These are phyloP conservation scores for Amphiprion percula DNA, from an alignment of 2,113 vertebrate genomes.

Conservation along the genomic window DNA sequence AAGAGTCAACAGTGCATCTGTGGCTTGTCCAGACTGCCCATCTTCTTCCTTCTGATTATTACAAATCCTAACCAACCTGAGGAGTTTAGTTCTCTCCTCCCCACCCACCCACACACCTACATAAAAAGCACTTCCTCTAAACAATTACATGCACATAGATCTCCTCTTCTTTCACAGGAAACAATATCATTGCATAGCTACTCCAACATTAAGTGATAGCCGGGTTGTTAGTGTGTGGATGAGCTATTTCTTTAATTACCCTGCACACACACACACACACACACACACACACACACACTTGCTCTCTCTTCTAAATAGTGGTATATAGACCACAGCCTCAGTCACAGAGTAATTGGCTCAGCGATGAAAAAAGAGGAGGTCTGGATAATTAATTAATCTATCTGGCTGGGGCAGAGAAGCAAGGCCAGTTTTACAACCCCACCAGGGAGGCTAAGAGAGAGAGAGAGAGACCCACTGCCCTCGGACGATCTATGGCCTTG, in stretches of 20 bases:
- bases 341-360: slow-evolving; percentile 90
- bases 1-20: slow-evolving; percentile 10
- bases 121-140: slow-evolving; percentile 47
- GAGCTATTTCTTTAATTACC: slow-evolving; percentile 95
- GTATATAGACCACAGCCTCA: slow-evolving; percentile 90
- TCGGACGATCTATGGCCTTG: slow-evolving; percentile 73
- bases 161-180: slow-evolving; percentile 50
- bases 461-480: slow-evolving; percentile 78
- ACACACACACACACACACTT: not conserved
- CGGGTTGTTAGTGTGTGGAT: slow-evolving; percentile 71
- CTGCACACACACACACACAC: slow-evolving; percentile 47
- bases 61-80: slow-evolving; percentile 40
- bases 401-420: slow-evolving; percentile 91
- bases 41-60: slow-evolving; percentile 26
- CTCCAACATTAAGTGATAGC: slow-evolving; percentile 56
- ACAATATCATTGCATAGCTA: slow-evolving; percentile 49
- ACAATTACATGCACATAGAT: slow-evolving; percentile 66
- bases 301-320: slow-evolving; percentile 61
- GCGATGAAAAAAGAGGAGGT: slow-evolving; percentile 87
- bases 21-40: slow-evolving; percentile 6
- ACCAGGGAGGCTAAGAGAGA: slow-evolving; percentile 78
- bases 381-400: slow-evolving; percentile 93
- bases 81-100: slow-evolving; percentile 11
- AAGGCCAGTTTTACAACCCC: slow-evolving; percentile 92
- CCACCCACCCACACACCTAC: slow-evolving; percentile 4